Evolutionary conservation across 92 coral and sea anemone genomes (phyloP), one percentile per base, ranked within the genome.

Genomic region (Actinostola sp.): DNA sequence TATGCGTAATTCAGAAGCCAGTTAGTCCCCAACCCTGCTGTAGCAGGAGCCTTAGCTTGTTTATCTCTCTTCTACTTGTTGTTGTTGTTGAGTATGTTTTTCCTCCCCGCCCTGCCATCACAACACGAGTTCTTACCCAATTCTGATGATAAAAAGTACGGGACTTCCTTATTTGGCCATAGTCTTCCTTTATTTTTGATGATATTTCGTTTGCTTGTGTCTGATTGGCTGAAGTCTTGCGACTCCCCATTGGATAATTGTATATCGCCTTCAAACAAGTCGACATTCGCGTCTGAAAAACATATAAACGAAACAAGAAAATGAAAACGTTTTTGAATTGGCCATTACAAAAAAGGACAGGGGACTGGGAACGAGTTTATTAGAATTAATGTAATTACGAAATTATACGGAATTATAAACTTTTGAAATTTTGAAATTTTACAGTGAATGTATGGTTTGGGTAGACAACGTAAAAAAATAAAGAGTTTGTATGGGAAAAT

Each of bases 251-350:
- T 17, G 58, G 78, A 72, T 43, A 81, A 23, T 26, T 65, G 24
- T 71, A 89, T 41, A 64, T 89, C 93, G n/a, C 90, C 93, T 62
- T 89, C 93, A 48, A 89, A 84, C 81, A 89, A 45, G 34, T 53
- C 65, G n/a, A 38, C 25, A 72, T 62, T 16, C 17, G 38, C 63
- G 44, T n/a, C 57, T 26, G 24, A 16, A 56, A 33, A 26, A 36
- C 3, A 30, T n/a, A n/a, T n/a, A n/a, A n/a, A n/a, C 6, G 32
- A 4, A 53, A 21, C 17, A 48, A 53, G 8, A 10, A 53, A 4
- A 20, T 39, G 45, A 14, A 39, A 39, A 39, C 7, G 14, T 39
- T 39, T 32, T 34, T 1, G 8, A 60, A 14, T 60, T 15, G 66
- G 8, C 19, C n/a, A n/a, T n/a, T n/a, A n/a, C n/a, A n/a, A n/a